Evolutionary conservation across 2,888 invertebrate species (phyloP), one percentile per base, ranked within the genome.

Genomic region (Dicranocentrus wangi): DNA sequence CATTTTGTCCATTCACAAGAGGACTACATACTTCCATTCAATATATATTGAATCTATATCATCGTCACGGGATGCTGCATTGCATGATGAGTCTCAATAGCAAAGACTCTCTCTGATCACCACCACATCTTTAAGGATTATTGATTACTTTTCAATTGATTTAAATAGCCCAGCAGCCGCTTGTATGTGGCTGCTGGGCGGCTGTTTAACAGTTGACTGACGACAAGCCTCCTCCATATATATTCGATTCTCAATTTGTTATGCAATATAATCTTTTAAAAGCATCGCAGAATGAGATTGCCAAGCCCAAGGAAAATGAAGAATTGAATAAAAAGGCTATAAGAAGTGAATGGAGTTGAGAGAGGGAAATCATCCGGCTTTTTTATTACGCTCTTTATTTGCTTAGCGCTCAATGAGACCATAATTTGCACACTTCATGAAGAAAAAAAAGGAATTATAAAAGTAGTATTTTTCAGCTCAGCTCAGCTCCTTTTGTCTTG

Each of bases 281-380:
- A 60, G 51, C 10, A 47, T n/a, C n/a, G 47, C 32, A 47, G 10
- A 10, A 47, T 60, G 32, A 13, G 53, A 53, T 53, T 75, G 63
- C 73, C 73, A 65, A 65, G 65, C 73, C 73, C 73, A 55, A 28
- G 47, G 39, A 39, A 69, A 10, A 25, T 51, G 19, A n/a, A 51
- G 8, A 51, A 19, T n/a, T n/a, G 55, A 55, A 60, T 28, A 27
- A 3, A 39, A 53, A 2, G 23, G 13, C 2, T 8, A 23, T 47
- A 7, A 23, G n/a, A 66, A 53, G 73, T 55, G 73, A 55, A 65
- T 42, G 17, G 25, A 61, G 28, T 23, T 23, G 58, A 75, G 58
- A 75, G 66, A 53, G 75, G 75, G 58, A 75, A 66, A 75, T n/a
- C n/a, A n/a, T 66, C 73, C 73, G 73, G 73, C 73, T n/a, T 58